phyloP scores from a whole-genome alignment of 2,797 vertebrate genomes.

The Myiotriccus ornatus region DNA sequence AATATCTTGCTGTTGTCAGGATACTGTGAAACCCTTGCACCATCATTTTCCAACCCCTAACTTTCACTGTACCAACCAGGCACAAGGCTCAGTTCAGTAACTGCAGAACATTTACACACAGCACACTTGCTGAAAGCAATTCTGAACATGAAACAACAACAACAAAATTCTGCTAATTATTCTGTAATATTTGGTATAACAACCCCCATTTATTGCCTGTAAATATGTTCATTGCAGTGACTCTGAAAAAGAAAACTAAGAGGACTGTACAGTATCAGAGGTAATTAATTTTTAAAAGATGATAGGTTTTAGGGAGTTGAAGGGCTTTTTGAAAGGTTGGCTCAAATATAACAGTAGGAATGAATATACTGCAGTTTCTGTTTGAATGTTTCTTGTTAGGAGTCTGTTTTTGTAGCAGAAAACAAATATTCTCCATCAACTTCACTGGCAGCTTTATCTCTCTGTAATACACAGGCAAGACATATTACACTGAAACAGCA shows the following conservation, averaged over 20 bases:
- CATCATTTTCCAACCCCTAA: rapidly evolving
- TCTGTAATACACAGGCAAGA: neutral
- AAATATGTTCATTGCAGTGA: neutral
- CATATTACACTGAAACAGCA: neutral
- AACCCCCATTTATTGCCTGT: neutral
- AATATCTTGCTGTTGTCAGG: neutral
- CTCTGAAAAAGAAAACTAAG: neutral
- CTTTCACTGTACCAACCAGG: too few relatives aligned
- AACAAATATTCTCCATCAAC: neutral
- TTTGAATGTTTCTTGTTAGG: neutral
- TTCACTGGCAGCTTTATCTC: neutral
- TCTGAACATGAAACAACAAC: neutral
- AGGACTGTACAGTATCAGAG: neutral
- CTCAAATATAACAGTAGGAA: neutral
- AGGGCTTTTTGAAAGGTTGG: neutral
- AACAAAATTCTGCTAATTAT: neutral
- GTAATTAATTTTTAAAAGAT: neutral
- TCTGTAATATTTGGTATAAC: neutral
- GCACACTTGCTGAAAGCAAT: neutral
- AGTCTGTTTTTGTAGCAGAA: neutral
- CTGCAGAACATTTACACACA: neutral
- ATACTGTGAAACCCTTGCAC: rapidly evolving
- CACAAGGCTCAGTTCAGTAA: neutral
- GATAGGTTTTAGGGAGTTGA: neutral
- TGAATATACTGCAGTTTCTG: neutral